phyloP scores from a whole-genome alignment of 30 jellyfish, hydroid and myxozoan genomes.

The Aurelia sp. region DNA sequence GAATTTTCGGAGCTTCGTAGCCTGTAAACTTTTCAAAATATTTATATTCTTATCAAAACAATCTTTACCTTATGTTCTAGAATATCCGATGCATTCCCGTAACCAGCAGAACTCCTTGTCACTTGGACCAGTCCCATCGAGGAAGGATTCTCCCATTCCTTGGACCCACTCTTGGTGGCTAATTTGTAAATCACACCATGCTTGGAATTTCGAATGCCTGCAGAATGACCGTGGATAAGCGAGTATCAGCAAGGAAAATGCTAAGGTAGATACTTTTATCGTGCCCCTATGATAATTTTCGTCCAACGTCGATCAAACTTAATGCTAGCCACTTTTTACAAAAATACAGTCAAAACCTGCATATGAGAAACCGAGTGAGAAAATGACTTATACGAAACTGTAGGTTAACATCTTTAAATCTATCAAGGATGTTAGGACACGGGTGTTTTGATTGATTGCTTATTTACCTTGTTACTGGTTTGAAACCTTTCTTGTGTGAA shows the following conservation, averaged over 20 bases:
- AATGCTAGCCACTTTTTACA: too few species aligned
- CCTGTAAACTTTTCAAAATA: too few species aligned
- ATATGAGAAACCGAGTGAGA: too few species aligned
- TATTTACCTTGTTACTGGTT: too few species aligned
- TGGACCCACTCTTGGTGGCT: slow-evolving; percentile 37
- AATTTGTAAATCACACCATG: slow-evolving; percentile 43
- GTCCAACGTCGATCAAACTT: background rate
- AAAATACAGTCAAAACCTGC: too few species aligned
- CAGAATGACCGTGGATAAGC: background rate
- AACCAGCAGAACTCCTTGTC: slow-evolving; percentile 76
- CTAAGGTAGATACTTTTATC: background rate
- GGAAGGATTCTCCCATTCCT: slow-evolving; percentile 64
- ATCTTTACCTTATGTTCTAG: slow-evolving; percentile 48
- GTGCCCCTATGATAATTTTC: background rate
- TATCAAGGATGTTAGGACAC: too few species aligned
- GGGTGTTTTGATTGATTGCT: too few species aligned
- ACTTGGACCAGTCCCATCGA: slow-evolving; percentile 36
- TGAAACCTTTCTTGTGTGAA: too few species aligned
- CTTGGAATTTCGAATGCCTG: slow-evolving; percentile 25
- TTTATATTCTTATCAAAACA: too few species aligned
- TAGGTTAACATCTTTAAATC: too few species aligned
- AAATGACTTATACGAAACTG: too few species aligned
- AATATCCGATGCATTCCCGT: slow-evolving; percentile 67
- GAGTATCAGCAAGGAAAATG: background rate
- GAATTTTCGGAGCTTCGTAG: too few species aligned